These are phyloP conservation scores for Camponotus fellah DNA, from an alignment of 2,888 invertebrate genomes.

Conservation along the genomic window DNA sequence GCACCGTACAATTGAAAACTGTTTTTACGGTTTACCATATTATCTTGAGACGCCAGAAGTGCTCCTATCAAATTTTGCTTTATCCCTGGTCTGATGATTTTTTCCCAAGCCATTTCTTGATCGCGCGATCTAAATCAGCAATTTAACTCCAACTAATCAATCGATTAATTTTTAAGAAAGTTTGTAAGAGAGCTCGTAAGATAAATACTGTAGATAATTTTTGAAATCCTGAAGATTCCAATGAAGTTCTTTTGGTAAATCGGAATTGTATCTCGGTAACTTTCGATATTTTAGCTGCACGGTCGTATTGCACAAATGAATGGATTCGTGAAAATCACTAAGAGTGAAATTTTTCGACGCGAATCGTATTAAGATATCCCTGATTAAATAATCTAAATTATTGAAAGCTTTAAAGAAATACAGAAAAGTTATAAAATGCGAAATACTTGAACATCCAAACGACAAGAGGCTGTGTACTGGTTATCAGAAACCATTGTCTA, in stretches of 20 bases:
- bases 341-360: slow-evolving; percentile 70
- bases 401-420: background rate
- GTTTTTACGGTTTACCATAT: slow-evolving; percentile 71
- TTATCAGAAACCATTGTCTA: slow-evolving; percentile 72
- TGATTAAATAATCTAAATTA: slow-evolving; percentile 16
- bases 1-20: slow-evolving; percentile 74
- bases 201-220: slow-evolving; percentile 65
- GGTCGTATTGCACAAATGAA: slow-evolving; percentile 72
- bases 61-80: slow-evolving; percentile 72
- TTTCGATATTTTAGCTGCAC: slow-evolving; percentile 71
- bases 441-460: slow-evolving; percentile 73
- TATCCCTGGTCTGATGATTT: slow-evolving; percentile 68
- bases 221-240: slow-evolving; percentile 73
- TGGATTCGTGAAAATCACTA: slow-evolving; percentile 69
- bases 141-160: background rate
- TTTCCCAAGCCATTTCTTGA: slow-evolving; percentile 69
- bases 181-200: background rate
- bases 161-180: background rate
- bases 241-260: slow-evolving; percentile 65
- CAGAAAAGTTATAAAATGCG: background rate
- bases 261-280: slow-evolving; percentile 46
- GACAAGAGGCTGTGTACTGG: slow-evolving; percentile 69
- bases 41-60: slow-evolving; percentile 70
- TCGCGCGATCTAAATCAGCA: slow-evolving; percentile 51
- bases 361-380: slow-evolving; percentile 71